Evolutionary conservation across 2,797 vertebrate genomes (phyloP).

Genomic region (Enteromius afrohamiltoni): DNA sequence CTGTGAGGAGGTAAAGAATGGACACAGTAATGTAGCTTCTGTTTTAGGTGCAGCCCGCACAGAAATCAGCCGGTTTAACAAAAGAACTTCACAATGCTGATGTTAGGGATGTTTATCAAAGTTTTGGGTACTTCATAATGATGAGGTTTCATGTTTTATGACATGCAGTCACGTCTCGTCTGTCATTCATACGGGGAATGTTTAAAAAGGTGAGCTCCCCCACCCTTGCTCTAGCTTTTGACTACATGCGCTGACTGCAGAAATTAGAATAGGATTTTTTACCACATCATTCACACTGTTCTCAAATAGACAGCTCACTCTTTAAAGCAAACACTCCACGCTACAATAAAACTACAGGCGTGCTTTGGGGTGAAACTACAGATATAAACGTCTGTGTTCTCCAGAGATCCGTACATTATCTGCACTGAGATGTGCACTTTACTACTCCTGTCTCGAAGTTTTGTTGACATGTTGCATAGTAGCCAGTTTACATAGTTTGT

Average conservation of each 20-base stretch:
- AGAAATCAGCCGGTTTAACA: not conserved
- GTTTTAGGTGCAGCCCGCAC: conserved; percentile 10
- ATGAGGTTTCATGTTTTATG: conserved; percentile 9
- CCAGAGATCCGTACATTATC: not conserved
- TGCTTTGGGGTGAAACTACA: conserved; percentile 34
- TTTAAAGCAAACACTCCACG: not conserved
- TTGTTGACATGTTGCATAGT: not conserved
- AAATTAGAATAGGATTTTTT: conserved; percentile 11
- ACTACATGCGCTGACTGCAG: conserved; percentile 17
- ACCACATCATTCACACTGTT: conserved; percentile 9
- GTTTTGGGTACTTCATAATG: conserved; percentile 3
- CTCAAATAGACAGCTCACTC: conserved; percentile 16
- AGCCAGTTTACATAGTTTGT: not conserved
- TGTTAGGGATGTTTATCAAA: conserved; percentile 24
- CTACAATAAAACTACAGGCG: conserved; percentile 24
- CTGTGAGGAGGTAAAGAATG: conserved; percentile 24
- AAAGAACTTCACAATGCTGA: not conserved
- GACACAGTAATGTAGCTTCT: conserved; percentile 32
- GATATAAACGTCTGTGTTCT: not conserved
- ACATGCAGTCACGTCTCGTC: not conserved
- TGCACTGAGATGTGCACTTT: conserved; percentile 1
- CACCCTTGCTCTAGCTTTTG: conserved; percentile 3
- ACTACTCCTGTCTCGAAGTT: not conserved
- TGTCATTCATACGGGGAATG: conserved; percentile 7
- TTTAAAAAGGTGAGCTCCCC: conserved; percentile 10